Evolutionary conservation across 1,140 invertebrate genomes (phyloP), one percentile per base, ranked within the genome.

Genomic region (Proctacanthus coquilletti): DNA sequence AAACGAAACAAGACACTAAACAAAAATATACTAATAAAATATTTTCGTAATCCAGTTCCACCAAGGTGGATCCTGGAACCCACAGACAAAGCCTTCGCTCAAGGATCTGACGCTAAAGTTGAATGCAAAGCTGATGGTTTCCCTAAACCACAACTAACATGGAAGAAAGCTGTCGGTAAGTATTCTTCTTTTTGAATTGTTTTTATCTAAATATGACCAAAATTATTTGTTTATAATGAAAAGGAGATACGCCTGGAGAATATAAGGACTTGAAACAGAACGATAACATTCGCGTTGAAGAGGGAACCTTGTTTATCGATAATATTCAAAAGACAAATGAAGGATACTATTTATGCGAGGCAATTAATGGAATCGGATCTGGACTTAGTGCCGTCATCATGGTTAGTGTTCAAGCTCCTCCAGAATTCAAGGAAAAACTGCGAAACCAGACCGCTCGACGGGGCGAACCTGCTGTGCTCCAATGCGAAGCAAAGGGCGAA

Each of bases 121-220:
- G 86, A 94, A 71, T 96, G 91, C 64, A 89, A 89, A 72, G 86
- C 88, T 52, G 84, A 91, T 65, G 91, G 92, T 43, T 93, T 91
- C 63, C 92, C 91, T 18, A 82, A 83, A 64, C 91, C 91, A 36
- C 74, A 77, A 53, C 83, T 94, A 11, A 84, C 83, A 45, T 96
- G 92, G 92, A 94, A 92, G 66, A 85, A 84, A 70, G 85, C 87
- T 59, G 81, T 84, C 69, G 86, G 85, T 89, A 71, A 61, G 56
- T 45, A 1, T 17, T 21, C 6, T 20, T 21, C 10, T 13, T 27
- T 9, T 13, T 27, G 14, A 20, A 40, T 18, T 33, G 9, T 38
- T 42, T 40, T 27, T 31, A 35, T n/a, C 3, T 29, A 33, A 32
- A 33, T 23, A 9, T 3, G 14, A 15, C 11, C 15, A 29, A 20